Conservation (phyloP, 2,113 vertebrate genomes). For the Phyllostomus discolor region DNA sequence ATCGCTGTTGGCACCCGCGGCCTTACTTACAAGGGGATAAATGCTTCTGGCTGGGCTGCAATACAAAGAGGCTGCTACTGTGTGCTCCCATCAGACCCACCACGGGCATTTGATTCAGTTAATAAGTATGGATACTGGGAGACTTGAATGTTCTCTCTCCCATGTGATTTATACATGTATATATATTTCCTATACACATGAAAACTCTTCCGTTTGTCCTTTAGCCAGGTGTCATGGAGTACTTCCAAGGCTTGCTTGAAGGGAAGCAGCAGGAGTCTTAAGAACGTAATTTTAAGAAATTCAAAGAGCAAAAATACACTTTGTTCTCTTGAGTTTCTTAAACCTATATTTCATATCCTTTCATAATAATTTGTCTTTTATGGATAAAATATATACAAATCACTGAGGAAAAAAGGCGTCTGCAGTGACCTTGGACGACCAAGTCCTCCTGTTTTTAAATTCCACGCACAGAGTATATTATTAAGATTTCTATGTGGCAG, state of each 20-base stretch:
- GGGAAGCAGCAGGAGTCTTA: conserved; percentile 77
- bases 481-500: conserved; percentile 55
- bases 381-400: conserved; percentile 77
- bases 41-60: conserved; percentile 43
- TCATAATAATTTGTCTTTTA: conserved; percentile 80
- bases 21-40: conserved; percentile 57
- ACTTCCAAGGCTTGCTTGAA: conserved; percentile 80
- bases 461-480: conserved; percentile 40
- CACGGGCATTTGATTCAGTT: conserved; percentile 50
- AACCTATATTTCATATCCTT: conserved; percentile 76
- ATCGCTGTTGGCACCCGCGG: conserved; percentile 11
- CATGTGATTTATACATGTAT: neutral
- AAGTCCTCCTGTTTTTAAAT: conserved; percentile 67
- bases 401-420: conserved; percentile 64
- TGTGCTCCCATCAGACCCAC: conserved; percentile 46
- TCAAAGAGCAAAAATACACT: conserved; percentile 75
- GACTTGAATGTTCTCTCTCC: conserved; percentile 35
- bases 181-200: conserved; percentile 10
- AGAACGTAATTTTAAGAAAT: conserved; percentile 83
- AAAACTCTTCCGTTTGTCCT: conserved; percentile 67
- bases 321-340: conserved; percentile 83
- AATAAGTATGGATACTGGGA: conserved; percentile 59
- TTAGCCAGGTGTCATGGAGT: conserved; percentile 55
- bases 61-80: conserved; percentile 11
- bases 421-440: conserved; percentile 69